Evolutionary conservation across 2,888 invertebrate species (phyloP).

Genomic region (Diarsia mendica): DNA sequence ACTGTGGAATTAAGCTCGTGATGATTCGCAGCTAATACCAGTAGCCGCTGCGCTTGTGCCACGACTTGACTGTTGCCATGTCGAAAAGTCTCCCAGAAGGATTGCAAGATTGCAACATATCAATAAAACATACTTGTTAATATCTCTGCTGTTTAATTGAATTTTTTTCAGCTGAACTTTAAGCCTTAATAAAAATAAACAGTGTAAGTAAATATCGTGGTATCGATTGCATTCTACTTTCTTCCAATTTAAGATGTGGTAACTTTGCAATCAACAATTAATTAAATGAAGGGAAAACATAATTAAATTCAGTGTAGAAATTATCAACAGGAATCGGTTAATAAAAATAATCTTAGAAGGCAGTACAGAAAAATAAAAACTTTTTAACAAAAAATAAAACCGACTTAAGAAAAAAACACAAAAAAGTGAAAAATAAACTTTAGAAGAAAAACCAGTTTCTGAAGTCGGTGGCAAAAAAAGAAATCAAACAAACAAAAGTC

Average conservation of each 20-base stretch:
- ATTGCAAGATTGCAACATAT: slow-evolving; percentile 46
- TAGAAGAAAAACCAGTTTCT: too few species aligned
- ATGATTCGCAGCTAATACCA: slow-evolving; percentile 71
- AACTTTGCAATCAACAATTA: not conserved
- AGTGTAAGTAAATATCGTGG: not conserved
- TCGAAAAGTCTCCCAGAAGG: slow-evolving; percentile 61
- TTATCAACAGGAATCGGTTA: not conserved
- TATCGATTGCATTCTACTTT: slow-evolving; percentile 1
- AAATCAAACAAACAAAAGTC: too few species aligned
- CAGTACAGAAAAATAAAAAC: too few species aligned
- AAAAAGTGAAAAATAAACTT: too few species aligned
- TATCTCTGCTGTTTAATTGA: not conserved
- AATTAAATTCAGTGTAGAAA: not conserved
- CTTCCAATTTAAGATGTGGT: not conserved
- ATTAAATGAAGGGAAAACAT: not conserved
- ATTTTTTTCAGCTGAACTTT: not conserved
- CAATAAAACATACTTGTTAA: not conserved
- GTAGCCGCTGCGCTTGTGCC: slow-evolving; percentile 66
- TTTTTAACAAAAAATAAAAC: too few species aligned
- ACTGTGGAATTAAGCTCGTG: slow-evolving; percentile 53
- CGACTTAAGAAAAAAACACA: too few species aligned
- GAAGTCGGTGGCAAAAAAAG: too few species aligned
- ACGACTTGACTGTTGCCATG: slow-evolving; percentile 39
- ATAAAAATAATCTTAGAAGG: not conserved
- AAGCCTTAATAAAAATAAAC: not conserved